Evolutionary conservation across 2,888 invertebrate genomes (phyloP).

Genomic region (Cheilosia vernalis): DNA sequence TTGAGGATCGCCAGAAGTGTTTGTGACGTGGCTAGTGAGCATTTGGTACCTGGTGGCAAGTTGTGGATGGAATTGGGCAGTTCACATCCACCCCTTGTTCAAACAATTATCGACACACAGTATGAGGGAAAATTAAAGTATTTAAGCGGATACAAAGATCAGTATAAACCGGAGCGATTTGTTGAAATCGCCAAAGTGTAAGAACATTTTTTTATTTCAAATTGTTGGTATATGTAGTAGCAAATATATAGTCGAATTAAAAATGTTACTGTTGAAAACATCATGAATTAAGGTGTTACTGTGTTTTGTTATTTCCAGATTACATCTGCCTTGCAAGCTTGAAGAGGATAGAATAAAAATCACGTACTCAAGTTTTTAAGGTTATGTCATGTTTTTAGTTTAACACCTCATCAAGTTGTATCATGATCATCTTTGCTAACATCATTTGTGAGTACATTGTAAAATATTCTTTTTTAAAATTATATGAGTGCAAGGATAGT

Average conservation of each 20-base stretch:
- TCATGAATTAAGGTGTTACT: neutral
- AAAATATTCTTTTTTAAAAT: neutral
- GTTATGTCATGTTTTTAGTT: slow-evolving; percentile 2
- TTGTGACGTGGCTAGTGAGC: slow-evolving; percentile 84
- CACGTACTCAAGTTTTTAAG: slow-evolving; percentile 29
- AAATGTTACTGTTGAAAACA: neutral
- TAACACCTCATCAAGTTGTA: neutral
- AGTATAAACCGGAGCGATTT: slow-evolving; percentile 85
- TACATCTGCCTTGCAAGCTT: slow-evolving; percentile 12
- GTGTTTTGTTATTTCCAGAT: slow-evolving; percentile 49
- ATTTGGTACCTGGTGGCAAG: slow-evolving; percentile 84
- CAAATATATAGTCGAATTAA: slow-evolving; percentile 32
- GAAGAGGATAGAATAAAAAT: slow-evolving; percentile 36
- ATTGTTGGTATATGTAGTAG: slow-evolving; percentile 11
- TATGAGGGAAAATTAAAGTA: slow-evolving; percentile 82
- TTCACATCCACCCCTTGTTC: slow-evolving; percentile 84
- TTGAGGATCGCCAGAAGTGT: slow-evolving; percentile 85
- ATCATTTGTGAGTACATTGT: slow-evolving; percentile 25
- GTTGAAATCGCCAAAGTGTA: slow-evolving; percentile 84
- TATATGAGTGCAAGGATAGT: neutral
- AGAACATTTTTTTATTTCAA: slow-evolving; percentile 29
- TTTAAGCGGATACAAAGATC: slow-evolving; percentile 84
- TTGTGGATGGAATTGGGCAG: slow-evolving; percentile 86
- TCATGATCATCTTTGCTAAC: neutral
- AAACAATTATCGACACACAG: slow-evolving; percentile 83